A percentile compares a stretch with the other conserved stretches of the same genome.
These are phyloP conservation scores for Diplodus sargus DNA, from an alignment of 2,797 vertebrate genomes.

Conservation along the genomic window DNA sequence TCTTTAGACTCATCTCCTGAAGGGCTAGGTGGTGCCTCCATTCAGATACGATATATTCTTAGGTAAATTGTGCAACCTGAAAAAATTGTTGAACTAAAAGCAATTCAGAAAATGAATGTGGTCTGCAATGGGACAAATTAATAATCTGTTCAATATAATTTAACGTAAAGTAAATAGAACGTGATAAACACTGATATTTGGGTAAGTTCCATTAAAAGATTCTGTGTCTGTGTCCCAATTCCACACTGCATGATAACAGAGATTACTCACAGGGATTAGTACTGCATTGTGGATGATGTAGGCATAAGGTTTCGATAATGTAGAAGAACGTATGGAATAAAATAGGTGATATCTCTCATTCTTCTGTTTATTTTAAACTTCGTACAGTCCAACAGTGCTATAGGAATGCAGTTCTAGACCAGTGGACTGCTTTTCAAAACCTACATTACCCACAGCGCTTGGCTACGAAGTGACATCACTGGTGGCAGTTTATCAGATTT, in stretches of 20 bases:
- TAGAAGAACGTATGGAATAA: too few species aligned
- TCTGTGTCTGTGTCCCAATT: background rate
- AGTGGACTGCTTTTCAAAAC: too few species aligned
- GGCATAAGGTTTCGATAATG: too few species aligned
- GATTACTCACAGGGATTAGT: background rate
- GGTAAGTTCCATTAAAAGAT: background rate
- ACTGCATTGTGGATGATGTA: too few species aligned
- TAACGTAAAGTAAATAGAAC: background rate
- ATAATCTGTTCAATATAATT: background rate
- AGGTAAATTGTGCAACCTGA: background rate
- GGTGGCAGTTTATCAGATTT: too few species aligned
- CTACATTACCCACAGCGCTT: too few species aligned
- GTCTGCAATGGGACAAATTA: background rate
- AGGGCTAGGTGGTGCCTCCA: background rate
- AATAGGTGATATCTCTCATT: too few species aligned
- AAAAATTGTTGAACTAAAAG: constrained; percentile 1
- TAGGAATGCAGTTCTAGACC: too few species aligned
- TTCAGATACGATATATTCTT: background rate
- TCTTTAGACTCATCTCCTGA: background rate
- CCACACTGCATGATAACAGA: background rate
- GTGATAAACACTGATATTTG: background rate
- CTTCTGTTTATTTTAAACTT: too few species aligned
- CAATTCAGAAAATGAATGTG: background rate
- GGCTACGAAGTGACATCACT: too few species aligned
- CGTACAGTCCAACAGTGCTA: too few species aligned